phyloP scores from a whole-genome alignment of 2,113 vertebrate species.

The Cinclus mexicanus region DNA sequence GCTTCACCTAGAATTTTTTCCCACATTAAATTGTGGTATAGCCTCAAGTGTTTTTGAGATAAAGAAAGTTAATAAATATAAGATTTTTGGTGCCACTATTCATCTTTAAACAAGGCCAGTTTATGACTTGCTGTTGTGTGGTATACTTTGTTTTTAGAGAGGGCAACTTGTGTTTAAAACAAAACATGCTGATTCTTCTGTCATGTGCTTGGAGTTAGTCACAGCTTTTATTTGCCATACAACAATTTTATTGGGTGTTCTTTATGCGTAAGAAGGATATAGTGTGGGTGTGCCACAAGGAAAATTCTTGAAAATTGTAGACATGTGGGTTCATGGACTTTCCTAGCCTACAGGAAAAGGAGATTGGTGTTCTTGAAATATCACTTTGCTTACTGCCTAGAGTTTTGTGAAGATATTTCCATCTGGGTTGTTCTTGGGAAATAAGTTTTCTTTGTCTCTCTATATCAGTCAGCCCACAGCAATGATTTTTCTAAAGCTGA shows the following conservation, averaged over 20 bases:
- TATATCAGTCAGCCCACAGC: not conserved
- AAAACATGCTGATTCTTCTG: not conserved
- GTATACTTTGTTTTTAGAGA: not conserved
- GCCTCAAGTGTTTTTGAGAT: not conserved
- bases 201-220: not conserved
- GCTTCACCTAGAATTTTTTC: not conserved
- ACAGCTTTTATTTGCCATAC: not conserved
- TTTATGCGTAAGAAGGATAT: not conserved
- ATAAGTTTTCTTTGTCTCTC: not conserved
- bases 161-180: not conserved
- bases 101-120: not conserved
- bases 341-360: not conserved
- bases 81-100: not conserved
- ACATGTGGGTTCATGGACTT: not conserved
- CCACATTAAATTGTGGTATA: not conserved
- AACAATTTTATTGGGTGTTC: not conserved
- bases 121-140: not conserved
- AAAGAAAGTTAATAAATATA: not conserved
- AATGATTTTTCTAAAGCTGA: not conserved
- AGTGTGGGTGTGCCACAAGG: not conserved
- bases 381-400: not conserved
- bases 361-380: not conserved
- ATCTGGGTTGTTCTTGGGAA: not conserved
- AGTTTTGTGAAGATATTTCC: not conserved
- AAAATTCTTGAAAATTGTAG: conserved; percentile 14